Base-by-base conservation (phyloP, 2,113 vertebrate genomes). In the Peucedramus taeniatus region DNA sequence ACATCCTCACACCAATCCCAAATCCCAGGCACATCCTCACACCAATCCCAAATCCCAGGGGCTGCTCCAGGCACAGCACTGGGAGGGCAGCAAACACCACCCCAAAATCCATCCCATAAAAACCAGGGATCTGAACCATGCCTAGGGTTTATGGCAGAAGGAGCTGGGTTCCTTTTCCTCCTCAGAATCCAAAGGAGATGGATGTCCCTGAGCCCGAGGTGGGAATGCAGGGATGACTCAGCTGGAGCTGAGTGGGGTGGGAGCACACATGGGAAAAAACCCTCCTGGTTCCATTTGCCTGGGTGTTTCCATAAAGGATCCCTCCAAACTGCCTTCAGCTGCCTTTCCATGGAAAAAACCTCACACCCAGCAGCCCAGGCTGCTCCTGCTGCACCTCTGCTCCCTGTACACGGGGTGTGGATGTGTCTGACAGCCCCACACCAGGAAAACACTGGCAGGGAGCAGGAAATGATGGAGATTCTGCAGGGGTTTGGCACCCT, bases 321-420 rank as follows among this genome's bases (percentile, higher is more conserved):
- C 3, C 18, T 88, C 39, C 35, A 31, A 57, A 13, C 10, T 44
- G 49, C 40, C 24, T 27, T 13, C 26, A 59, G 21, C 70, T 53
- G 51, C 27, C 19, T 50, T 70, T 2, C 11, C 44, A 22, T 0
- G 39, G 79, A 15, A 28, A 42, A 53, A 2, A 37, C 20, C 72
- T 14, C 31, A 13, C 54, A 22, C 19, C 6, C 13, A 57, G 74
- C 51, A 42, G 3, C 60, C 51, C 65, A 22, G 31, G 45, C 51
- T 23, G 9, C 39, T 60, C 45, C 53, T n/a, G 47, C 2, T 7
- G 37, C 60, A 22, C 50, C 1, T 7, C 68, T 20, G 10, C 56
- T 1, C 57, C 42, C 57, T 5, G 1, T 31, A 1, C 7, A 6
- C 0, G 3, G 28, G 44, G 11, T 1, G 1, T 0, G 1, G 1